Base-by-base conservation (phyloP, 2,113 vertebrate species). In the Otis tarda region DNA sequence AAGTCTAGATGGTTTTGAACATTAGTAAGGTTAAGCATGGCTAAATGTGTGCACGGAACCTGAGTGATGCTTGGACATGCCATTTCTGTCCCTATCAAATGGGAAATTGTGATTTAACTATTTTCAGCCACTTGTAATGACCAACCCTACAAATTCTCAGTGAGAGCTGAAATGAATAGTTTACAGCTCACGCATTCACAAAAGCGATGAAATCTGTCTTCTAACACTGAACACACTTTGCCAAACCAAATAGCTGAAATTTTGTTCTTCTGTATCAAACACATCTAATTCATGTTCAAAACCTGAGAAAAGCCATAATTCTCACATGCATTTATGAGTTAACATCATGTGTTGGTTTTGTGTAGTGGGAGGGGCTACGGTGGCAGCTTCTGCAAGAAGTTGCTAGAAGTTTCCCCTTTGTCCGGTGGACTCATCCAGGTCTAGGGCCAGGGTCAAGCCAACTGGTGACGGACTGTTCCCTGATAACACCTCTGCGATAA, bases 1-100 rank as follows among this genome's bases (percentile, higher is more conserved):
- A 90, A 56, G 20, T 15, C n/a, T 30, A 63, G 1, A 39, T 41
- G 7, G 11, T 59, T 75, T 82, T 73, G 39, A 83, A 82, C 22
- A n/a, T 47, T 6, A 56, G 12, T 76, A 35, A 79, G 16, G 28
- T 41, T 55, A 77, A 50, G 25, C 24, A 45, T 4, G 9, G 45
- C 31, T 84, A 76, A 87, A 71, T 2, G 0, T 10, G 5, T 0
- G 0, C 39, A 57, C 0, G 1, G 39, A 91, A 89, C 6, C 23
- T 3, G 4, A 60, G 5, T 5, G 4, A 79, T 23, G 10, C 4
- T 14, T 31, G 22, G 41, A 53, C 41, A 9, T 14, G 43, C 13
- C 7, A n/a, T 37, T 93, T 65, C 31, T 69, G 37, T 61, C 31
- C 21, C 16, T 28, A 13, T 14, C 49, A 56, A 65, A 65, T 2